Evolutionary conservation across 2,888 invertebrate species (phyloP), one percentile per base, ranked within the genome.

Genomic region (Apamea sordens): DNA sequence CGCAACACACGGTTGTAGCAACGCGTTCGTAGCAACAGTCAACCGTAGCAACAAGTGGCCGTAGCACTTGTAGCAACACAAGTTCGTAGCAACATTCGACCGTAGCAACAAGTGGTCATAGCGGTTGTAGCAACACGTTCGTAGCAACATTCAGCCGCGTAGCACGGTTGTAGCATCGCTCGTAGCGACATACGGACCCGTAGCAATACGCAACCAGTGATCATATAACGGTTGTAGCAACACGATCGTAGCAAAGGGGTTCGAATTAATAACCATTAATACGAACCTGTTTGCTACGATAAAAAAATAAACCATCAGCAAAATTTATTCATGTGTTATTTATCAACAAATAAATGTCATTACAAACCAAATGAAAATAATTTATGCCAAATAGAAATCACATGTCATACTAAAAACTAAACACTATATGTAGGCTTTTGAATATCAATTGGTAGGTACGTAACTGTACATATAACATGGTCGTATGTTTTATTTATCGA

Each of bases 151-250:
- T 61, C n/a, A 15, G 1, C 59, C 13, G 59, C 50, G 36, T 47
- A 68, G 68, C 68, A 15, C 10, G 44, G 18, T 64, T 18, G 50
- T 76, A 18, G 77, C 10, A 56, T 28, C 13, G 21, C n/a, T 36
- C 21, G 3, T 56, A 65, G 47, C 65, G 65, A 50, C 50, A 28
- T 24, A 18, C 18, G 24, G 21, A 56, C 1, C 13, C 4, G 56
- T 73, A 73, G 73, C 32, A 32, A 15, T 18, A 28, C 10, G 24
- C 24, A 28, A 28, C 18, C 13, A 28, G 24, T 50, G 18, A 24
- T 50, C 32, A n/a, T 50, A 44, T 36, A 56, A 50, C 47, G 4
- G n/a, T 63, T 61, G 6, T 61, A 76, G 47, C 11, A 76, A 76
- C 28, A 15, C 7, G 21, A 21, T n/a, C 53, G 61, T 28, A 36